Evolutionary conservation across 2,113 vertebrate genomes (phyloP), one percentile per base, ranked within the genome.

Genomic region (Microtus pennsylvanicus): DNA sequence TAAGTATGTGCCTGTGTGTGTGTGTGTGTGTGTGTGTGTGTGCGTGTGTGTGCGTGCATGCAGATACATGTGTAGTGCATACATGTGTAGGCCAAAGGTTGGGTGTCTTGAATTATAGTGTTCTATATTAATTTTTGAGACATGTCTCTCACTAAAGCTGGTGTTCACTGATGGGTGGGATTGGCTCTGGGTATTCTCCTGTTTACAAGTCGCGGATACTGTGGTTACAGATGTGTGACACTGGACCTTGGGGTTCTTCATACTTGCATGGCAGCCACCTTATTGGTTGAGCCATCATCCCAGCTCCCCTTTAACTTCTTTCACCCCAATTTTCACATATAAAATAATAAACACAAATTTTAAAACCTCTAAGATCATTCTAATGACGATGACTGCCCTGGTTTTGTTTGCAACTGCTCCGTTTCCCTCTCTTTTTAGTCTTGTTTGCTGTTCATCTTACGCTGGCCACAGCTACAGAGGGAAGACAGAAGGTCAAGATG

Each of bases 361-460:
- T 19, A 80, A 65, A n/a, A 21, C 42, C 35, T 78, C 67, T 58
- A 67, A 93, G 47, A 50, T 81, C 50, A 52, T 52, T 86, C 72
- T 45, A 30, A 33, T 4, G 1, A 1, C 16, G 21, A 88, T 69
- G n/a, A 81, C 22, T 0, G 35, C 33, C 26, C 72, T 5, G 12
- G 16, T 10, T 42, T 45, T 33, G n/a, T 35, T 35, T 16, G 80
- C 0, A 0, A 94, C 95, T 95, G 45, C 52, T 55, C 61, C 69
- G n/a, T 80, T 78, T 9, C 19, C 21, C 42, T 28, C 38, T 45
- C 19, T 21, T 1, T 65, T 65, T 81, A 77, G 90, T 80, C 89
- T 90, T 94, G 88, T 95, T 96, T 86, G 93, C 88, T 95, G 90
- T 96, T 97, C 97, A 77, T 52, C 72, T 78, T 96, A 82, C 77